Conservation (phyloP, 2,797 vertebrate genomes). For the Anguilla pacifica region DNA sequence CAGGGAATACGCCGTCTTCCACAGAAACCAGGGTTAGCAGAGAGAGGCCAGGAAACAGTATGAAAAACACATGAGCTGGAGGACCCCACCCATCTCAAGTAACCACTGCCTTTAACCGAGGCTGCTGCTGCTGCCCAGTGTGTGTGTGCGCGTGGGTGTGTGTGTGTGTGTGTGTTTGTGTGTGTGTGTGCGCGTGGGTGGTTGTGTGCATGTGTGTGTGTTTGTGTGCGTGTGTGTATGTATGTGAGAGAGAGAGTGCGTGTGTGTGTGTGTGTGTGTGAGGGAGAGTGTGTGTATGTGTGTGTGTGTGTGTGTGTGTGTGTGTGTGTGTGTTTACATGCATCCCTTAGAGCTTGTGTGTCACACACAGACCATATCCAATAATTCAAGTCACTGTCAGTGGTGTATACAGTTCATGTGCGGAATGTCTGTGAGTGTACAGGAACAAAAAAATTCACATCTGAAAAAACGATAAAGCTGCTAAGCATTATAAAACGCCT, state of each 20-base stretch:
- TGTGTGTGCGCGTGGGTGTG: slow-evolving; percentile 25
- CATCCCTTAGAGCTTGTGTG: neutral
- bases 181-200: neutral
- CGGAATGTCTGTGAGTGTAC: neutral
- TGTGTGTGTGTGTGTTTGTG: slow-evolving; percentile 24
- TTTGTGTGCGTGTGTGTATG: slow-evolving; percentile 18
- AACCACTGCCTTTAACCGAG: slow-evolving; percentile 60
- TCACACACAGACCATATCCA: neutral
- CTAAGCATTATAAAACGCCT: neutral
- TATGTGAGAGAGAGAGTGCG: neutral
- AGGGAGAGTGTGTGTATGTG: too few species aligned
- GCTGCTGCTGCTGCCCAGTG: slow-evolving; percentile 19
- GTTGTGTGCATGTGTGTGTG: slow-evolving; percentile 10
- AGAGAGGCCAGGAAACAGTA: slow-evolving; percentile 65
- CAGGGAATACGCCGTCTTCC: neutral
- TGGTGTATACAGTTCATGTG: neutral
- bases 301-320: slow-evolving; percentile 13
- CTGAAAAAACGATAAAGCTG: neutral
- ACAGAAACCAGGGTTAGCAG: slow-evolving; percentile 53
- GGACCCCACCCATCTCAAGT: slow-evolving; percentile 79
- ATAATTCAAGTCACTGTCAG: neutral
- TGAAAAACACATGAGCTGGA: slow-evolving; percentile 79
- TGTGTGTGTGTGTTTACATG: neutral
- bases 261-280: too few species aligned
- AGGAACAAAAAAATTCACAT: neutral